phyloP scores from a whole-genome alignment of 2,113 vertebrate genomes.

The Stictonetta naevosa region DNA sequence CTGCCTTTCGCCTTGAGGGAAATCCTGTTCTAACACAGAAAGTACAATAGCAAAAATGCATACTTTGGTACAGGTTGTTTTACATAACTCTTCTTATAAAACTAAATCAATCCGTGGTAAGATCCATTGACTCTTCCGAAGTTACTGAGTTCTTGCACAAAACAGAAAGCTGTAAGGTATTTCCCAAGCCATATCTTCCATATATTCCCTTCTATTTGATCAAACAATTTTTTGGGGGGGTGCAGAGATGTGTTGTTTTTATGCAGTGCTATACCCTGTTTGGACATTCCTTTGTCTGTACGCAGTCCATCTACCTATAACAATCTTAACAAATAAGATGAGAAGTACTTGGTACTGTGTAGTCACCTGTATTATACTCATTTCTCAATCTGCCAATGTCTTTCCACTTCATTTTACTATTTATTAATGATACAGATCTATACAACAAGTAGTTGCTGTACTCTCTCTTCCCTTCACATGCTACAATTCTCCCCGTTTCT shows the following conservation, averaged over 20 bases:
- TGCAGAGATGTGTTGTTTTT: not conserved
- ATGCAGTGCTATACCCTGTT: not conserved
- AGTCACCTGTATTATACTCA: not conserved
- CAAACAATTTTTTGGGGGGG: fast-evolving
- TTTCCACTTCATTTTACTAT: not conserved
- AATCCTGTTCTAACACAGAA: not conserved
- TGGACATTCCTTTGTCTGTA: not conserved
- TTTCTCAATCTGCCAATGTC: not conserved
- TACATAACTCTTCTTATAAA: not conserved
- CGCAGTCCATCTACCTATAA: not conserved
- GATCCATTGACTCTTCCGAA: not conserved
- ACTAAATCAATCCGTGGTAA: not conserved
- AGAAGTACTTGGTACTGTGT: not conserved
- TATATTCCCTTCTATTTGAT: not conserved
- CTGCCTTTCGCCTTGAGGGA: not conserved
- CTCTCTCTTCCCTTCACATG: not conserved
- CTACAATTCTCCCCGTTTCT: not conserved
- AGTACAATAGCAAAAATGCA: not conserved
- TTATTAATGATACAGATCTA: not conserved
- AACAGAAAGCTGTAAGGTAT: not conserved
- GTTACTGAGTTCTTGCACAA: not conserved
- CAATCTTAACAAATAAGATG: not conserved
- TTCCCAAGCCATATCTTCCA: not conserved
- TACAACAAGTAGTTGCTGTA: not conserved
- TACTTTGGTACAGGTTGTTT: not conserved